Conservation (phyloP, 1,140 invertebrate species). For the Forficula auricularia region DNA sequence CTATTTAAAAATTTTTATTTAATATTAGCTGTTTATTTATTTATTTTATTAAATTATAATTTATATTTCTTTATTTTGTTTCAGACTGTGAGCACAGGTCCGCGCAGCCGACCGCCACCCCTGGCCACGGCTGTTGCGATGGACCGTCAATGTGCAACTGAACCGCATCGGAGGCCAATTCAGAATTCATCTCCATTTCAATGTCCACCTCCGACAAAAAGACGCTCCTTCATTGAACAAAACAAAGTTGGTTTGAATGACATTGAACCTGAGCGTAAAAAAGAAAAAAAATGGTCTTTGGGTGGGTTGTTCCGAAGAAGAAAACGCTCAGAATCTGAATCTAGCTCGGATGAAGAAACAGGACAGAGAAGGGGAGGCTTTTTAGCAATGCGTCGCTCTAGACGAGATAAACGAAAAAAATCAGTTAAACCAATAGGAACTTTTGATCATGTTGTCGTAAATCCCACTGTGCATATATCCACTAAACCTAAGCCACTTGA, state of each 20-base stretch:
- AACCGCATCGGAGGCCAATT: too few relatives aligned
- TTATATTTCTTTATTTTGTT: not conserved
- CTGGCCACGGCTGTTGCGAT: too few relatives aligned
- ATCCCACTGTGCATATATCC: constrained; percentile 23
- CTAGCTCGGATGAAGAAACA: constrained; percentile 41
- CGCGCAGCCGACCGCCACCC: constrained; percentile 1
- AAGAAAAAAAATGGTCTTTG: constrained; percentile 47
- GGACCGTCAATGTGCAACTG: too few relatives aligned
- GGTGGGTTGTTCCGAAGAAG: constrained; percentile 49
- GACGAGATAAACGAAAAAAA: constrained; percentile 27
- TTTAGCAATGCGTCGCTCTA: constrained; percentile 27
- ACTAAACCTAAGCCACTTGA: constrained; percentile 20
- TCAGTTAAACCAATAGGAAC: constrained; percentile 15
- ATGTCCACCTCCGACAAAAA: too few relatives aligned
- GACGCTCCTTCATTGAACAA: too few relatives aligned
- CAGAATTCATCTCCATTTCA: too few relatives aligned
- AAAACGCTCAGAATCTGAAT: constrained; percentile 33
- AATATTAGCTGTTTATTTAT: too few relatives aligned
- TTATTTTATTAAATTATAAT: too few relatives aligned
- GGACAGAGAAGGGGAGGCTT: constrained; percentile 19
- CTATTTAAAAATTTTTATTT: too few relatives aligned
- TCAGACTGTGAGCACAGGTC: constrained; percentile 9
- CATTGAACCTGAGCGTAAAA: too few relatives aligned
- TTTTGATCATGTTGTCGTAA: constrained; percentile 24
- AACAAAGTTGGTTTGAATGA: too few relatives aligned